Evolutionary conservation across 2,797 vertebrate genomes (phyloP).

Genomic region (Tinamus major): DNA sequence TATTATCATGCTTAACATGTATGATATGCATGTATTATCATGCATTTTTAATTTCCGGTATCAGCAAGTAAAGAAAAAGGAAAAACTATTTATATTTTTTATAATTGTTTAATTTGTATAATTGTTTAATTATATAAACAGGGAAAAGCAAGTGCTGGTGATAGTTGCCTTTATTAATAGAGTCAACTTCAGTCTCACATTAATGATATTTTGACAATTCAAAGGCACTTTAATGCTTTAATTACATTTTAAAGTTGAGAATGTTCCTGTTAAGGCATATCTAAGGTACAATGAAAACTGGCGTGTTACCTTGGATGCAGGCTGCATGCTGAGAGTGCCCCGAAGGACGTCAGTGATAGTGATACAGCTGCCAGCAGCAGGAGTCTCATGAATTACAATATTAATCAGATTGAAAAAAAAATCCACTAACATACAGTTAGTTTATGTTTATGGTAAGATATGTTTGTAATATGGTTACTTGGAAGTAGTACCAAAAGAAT

Average conservation of each 20-base stretch:
- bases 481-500: background rate
- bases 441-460: slow-evolving; percentile 29
- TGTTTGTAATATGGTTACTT: slow-evolving; percentile 31
- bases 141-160: background rate
- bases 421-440: background rate
- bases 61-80: background rate
- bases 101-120: too few relatives aligned
- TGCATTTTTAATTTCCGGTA: background rate
- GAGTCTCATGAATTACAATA: slow-evolving; percentile 66
- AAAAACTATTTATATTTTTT: background rate
- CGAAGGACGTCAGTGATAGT: slow-evolving; percentile 23
- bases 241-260: slow-evolving; percentile 5
- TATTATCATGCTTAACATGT: background rate
- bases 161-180: background rate
- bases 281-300: slow-evolving; percentile 35
- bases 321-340: slow-evolving; percentile 54
- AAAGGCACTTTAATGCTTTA: background rate
- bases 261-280: slow-evolving; percentile 18
- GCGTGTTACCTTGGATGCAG: slow-evolving; percentile 35
- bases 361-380: slow-evolving; percentile 73
- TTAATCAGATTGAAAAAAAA: slow-evolving; percentile 49
- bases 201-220: background rate
- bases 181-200: background rate
- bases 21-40: too few relatives aligned
- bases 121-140: background rate